Evolutionary conservation across 2,113 vertebrate genomes (phyloP), one percentile per base, ranked within the genome.

Genomic region (Sinosuthora webbiana): DNA sequence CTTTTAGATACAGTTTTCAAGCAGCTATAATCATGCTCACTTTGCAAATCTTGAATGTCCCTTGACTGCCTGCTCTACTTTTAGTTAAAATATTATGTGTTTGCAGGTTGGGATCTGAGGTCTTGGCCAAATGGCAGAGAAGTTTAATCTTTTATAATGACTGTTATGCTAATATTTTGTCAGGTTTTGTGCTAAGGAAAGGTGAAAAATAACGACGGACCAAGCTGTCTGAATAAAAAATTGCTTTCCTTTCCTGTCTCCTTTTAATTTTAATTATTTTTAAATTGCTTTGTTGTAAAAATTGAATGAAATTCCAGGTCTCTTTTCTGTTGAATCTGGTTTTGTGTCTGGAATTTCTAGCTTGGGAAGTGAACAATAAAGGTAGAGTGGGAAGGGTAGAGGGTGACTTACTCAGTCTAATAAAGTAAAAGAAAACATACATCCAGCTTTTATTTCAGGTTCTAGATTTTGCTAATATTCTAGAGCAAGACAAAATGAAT

Each of bases 281-380:
- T 79, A 23, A 89, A 49, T 71, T 57, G 5, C 2, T 83, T 67
- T 73, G 11, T 65, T 73, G 28, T 35, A 77, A 65, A 70, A 86
- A 50, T 16, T 23, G 11, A 45, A 62, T 59, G 22, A 77, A 85
- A 53, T 86, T 6, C 5, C 55, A 44, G 9, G 6, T 75, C 3
- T 79, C 13, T 60, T 79, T 10, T 64, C 13, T 50, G 1, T 42
- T 0, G 0, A n/a, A 24, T 62, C 15, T 63, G 22, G 3, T 20
- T 45, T 69, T 53, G 12, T 45, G 13, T 42, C 27, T 68, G 19
- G 6, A 65, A 64, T 90, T 93, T 90, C 28, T 80, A 49, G 4
- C 50, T 64, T 64, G 39, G 76, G 53, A 80, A 74, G 9, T 33
- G 9, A 87, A 47, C 11, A 18, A 64, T 24, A 67, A 69, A 67